These are phyloP conservation scores for Rhopalosiphum padi DNA, from an alignment of 1,140 invertebrate species.

Conservation along the genomic window DNA sequence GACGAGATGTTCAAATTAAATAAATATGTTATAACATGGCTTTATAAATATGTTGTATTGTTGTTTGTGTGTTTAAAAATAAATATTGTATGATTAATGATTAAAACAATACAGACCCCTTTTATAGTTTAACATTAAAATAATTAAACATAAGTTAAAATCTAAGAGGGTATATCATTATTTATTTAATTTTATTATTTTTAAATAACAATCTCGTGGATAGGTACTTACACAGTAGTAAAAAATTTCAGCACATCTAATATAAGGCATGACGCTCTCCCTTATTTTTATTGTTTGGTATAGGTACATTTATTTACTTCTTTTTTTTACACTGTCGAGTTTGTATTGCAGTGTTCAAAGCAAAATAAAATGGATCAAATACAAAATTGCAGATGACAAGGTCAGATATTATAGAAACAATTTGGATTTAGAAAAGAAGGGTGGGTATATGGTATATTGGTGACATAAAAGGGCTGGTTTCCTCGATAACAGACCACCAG, in stretches of 20 bases:
- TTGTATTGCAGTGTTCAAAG: not conserved
- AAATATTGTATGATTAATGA: not conserved
- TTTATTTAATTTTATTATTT: not conserved
- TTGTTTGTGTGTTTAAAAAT: not conserved
- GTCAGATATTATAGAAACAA: constrained; percentile 35
- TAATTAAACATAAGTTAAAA: not conserved
- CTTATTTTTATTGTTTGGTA: not conserved
- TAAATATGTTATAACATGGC: not conserved
- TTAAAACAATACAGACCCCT: not conserved
- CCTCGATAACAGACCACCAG: constrained; percentile 10
- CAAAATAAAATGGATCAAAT: constrained; percentile 5
- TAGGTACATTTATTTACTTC: not conserved
- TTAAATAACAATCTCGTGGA: not conserved
- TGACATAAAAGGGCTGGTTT: constrained; percentile 41
- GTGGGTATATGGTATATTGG: constrained; percentile 1
- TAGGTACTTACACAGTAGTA: not conserved
- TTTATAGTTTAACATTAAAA: not conserved
- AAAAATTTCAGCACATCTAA: not conserved
- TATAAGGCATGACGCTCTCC: not conserved
- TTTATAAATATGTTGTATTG: not conserved
- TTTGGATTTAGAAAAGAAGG: not conserved
- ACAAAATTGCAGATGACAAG: constrained; percentile 47
- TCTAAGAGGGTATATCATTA: not conserved
- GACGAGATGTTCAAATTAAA: not conserved
- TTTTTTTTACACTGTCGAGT: not conserved